Percentiles rank a stretch among this genome's conserved stretches.
phyloP scores from a whole-genome alignment of 2,888 invertebrate genomes.

The Eutolmus rufibarbis region DNA sequence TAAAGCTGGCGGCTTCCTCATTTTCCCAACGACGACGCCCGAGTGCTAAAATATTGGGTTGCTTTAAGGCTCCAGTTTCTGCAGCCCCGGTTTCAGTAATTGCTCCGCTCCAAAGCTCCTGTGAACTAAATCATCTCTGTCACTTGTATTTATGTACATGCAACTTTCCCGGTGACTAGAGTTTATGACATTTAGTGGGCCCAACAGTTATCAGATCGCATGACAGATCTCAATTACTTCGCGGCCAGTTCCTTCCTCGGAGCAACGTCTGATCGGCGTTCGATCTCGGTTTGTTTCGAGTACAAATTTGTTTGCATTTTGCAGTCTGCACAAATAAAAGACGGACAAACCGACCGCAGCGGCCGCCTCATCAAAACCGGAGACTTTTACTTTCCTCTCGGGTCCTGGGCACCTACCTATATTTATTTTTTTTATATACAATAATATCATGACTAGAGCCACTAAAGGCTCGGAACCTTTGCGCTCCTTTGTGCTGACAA shows the following conservation, averaged over 20 bases:
- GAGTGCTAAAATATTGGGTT: constrained; percentile 15
- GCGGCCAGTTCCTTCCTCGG: background rate
- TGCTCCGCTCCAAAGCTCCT: background rate
- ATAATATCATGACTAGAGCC: constrained; percentile 13
- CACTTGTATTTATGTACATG: constrained; percentile 38
- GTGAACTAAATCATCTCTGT: constrained; percentile 32
- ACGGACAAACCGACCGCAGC: background rate
- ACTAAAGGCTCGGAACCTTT: background rate
- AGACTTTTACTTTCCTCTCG: constrained; percentile 27
- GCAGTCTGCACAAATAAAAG: background rate
- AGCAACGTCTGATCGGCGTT: constrained; percentile 1
- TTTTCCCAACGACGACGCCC: background rate
- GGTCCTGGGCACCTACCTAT: background rate
- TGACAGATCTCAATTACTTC: constrained; percentile 40
- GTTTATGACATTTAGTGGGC: constrained; percentile 38
- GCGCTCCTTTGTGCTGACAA: constrained; percentile 26
- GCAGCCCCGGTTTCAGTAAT: constrained; percentile 24
- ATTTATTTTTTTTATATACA: background rate
- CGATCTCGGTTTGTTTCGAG: background rate
- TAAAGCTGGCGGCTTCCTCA: background rate
- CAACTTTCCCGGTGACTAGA: constrained; percentile 39
- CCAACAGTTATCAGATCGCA: constrained; percentile 41
- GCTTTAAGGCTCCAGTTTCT: constrained; percentile 15
- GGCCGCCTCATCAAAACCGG: background rate
- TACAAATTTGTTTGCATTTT: background rate